Base-by-base conservation (phyloP, 2,113 vertebrate genomes). In the Rhabdornis inornatus region DNA sequence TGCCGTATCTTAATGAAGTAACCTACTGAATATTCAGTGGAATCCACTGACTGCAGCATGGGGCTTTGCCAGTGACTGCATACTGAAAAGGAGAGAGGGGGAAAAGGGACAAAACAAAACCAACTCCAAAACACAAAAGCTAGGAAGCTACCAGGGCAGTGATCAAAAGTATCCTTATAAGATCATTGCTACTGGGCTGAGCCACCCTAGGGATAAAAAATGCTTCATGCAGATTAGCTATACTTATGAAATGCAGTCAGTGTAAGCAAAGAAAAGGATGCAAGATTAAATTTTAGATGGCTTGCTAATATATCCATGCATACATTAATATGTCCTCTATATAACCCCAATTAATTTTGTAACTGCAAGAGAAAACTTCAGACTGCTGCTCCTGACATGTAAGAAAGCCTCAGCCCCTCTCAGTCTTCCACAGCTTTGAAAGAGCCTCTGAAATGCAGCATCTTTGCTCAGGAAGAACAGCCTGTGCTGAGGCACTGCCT, bases 321-420 rank as follows among this genome's bases (percentile, higher is more conserved):
- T 95, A 92, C n/a, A 86, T 94, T 83, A 95, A 40, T 74, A 83
- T 64, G 92, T 92, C 94, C 85, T 94, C 82, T 80, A 27, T 44
- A 63, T 91, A 91, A 96, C 95, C 94, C 90, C 87, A 95, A 95
- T 96, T 95, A 95, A 90, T 92, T 89, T 47, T 74, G 39, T 22
- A 72, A 55, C 66, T 91, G 56, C 42, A 37, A 77, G 60, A 95
- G 60, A 81, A 86, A 94, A 86, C 68, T 90, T 93, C 69, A 79
- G 69, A 24, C 39, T 75, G 74, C 42, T 90, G 42, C 27, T 90
- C 35, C 76, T 81, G 64, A 40, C 68, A 27, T 6, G 4, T 13
- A 74, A 88, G 64, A 84, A 89, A 89, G 66, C 85, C 27, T 31
- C 79, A 94, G 68, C 27, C 33, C 47, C 66, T 65, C 65, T 11